Conservation (phyloP, 1,140 invertebrate species). For the Reticulitermes speratus region DNA sequence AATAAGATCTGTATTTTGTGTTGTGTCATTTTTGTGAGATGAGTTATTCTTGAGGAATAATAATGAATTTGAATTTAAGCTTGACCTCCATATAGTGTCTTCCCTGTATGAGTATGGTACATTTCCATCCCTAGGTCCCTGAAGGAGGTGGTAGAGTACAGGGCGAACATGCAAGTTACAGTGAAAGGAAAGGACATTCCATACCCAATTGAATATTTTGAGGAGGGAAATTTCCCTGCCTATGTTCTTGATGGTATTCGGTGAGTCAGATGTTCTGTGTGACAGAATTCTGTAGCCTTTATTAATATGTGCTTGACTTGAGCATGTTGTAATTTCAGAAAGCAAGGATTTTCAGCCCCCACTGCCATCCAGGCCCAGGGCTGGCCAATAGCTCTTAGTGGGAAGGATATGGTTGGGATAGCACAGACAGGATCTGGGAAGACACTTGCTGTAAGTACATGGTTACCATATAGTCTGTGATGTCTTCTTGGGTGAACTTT, state of each 20-base stretch:
- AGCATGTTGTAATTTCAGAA: slow-evolving; percentile 43
- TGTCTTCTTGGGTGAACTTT: slow-evolving; percentile 44
- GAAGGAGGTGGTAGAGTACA: slow-evolving; percentile 19
- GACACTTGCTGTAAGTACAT: slow-evolving; percentile 69
- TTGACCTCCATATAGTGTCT: too few relatives aligned
- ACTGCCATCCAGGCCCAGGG: slow-evolving; percentile 86
- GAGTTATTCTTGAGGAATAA: too few relatives aligned
- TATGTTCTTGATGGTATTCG: slow-evolving; percentile 76
- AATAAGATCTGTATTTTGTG: too few relatives aligned
- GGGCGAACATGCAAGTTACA: slow-evolving; percentile 73
- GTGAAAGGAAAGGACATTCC: slow-evolving; percentile 80
- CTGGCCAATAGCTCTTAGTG: slow-evolving; percentile 91
- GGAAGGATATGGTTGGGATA: slow-evolving; percentile 90
- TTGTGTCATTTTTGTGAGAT: too few relatives aligned
- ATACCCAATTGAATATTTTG: slow-evolving; percentile 81
- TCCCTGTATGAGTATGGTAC: too few relatives aligned
- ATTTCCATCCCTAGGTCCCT: not conserved
- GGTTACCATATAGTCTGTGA: slow-evolving; percentile 68
- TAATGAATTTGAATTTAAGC: too few relatives aligned
- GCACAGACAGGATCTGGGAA: slow-evolving; percentile 60
- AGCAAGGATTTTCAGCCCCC: slow-evolving; percentile 79
- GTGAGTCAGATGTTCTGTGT: not conserved
- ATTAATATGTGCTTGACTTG: not conserved
- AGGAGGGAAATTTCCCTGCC: slow-evolving; percentile 86
- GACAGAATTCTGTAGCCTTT: not conserved